Percentiles rank a stretch among this genome's conserved stretches.
Evolutionary conservation across 2,888 invertebrate genomes (phyloP).

Genomic region (Eurois occulta): DNA sequence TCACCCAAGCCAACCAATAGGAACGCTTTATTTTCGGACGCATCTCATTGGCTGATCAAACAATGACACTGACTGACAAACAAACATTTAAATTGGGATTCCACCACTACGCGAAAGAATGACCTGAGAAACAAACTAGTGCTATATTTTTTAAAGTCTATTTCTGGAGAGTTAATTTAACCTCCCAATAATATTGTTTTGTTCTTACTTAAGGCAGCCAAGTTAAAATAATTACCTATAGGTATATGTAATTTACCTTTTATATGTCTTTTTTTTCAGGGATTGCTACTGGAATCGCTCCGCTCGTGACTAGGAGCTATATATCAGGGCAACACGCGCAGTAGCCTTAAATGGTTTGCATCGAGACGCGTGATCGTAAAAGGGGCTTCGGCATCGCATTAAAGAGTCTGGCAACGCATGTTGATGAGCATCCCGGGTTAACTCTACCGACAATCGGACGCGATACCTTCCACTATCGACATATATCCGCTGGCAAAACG

Average conservation of each 20-base stretch:
- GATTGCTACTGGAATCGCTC: constrained; percentile 70
- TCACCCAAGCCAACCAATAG: constrained; percentile 14
- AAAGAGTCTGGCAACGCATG: constrained; percentile 71
- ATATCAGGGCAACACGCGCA: constrained; percentile 75
- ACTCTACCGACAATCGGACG: constrained; percentile 67
- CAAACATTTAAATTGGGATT: constrained; percentile 15
- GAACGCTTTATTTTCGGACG: background rate
- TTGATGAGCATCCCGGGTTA: constrained; percentile 69
- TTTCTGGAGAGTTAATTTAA: constrained; percentile 29
- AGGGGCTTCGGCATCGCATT: constrained; percentile 74
- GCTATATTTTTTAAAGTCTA: constrained; percentile 4
- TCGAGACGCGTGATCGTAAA: constrained; percentile 75
- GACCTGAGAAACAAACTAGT: constrained; percentile 1
- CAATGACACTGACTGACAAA: no score
- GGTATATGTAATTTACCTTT: constrained; percentile 26
- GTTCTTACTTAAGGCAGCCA: constrained; percentile 27
- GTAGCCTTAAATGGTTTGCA: constrained; percentile 75
- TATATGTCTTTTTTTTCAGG: constrained; percentile 55
- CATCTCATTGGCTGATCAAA: constrained; percentile 19
- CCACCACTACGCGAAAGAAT: constrained; percentile 4
- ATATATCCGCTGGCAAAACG: constrained; percentile 62
- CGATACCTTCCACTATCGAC: constrained; percentile 67
- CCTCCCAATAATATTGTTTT: constrained; percentile 22
- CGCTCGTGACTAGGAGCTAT: constrained; percentile 68
- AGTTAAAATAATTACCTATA: constrained; percentile 41